Evolutionary conservation across 2,113 vertebrate genomes (phyloP).

Genomic region (Forbesichthys agassizii): DNA sequence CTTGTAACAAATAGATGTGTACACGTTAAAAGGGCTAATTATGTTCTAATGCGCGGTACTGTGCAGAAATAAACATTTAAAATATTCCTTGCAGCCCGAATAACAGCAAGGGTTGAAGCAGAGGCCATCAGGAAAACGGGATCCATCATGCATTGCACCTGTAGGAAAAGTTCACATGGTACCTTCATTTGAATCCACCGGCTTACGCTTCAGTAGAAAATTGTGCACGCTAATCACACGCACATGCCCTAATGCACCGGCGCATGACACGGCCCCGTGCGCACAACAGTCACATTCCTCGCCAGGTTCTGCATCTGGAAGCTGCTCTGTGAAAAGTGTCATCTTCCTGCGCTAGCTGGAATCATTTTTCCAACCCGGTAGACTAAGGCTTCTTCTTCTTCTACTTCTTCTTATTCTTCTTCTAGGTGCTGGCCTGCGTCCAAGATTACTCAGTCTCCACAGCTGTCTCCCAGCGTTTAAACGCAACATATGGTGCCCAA

Average conservation of each 20-base stretch:
- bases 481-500: conserved; percentile 78
- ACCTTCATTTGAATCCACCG: conserved; percentile 42
- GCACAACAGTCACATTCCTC: neutral
- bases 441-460: conserved; percentile 77
- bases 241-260: conserved; percentile 34
- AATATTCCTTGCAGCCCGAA: conserved; percentile 20
- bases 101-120: conserved; percentile 5
- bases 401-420: conserved; percentile 60
- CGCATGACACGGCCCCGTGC: neutral
- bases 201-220: conserved; percentile 37
- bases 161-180: conserved; percentile 30
- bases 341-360: conserved; percentile 78
- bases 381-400: conserved; percentile 36
- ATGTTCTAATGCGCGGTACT: neutral
- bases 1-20: conserved; percentile 9
- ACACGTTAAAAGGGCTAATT: neutral
- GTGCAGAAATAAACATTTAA: neutral
- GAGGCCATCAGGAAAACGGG: conserved; percentile 20
- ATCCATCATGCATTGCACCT: conserved; percentile 26
- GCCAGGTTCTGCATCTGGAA: conserved; percentile 78
- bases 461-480: conserved; percentile 80
- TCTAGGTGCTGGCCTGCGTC: conserved; percentile 77
- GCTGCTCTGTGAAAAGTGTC: conserved; percentile 76
- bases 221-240: conserved; percentile 39
- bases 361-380: conserved; percentile 74